phyloP scores from a whole-genome alignment of 2,113 vertebrate species.

The Thymallus thymallus region DNA sequence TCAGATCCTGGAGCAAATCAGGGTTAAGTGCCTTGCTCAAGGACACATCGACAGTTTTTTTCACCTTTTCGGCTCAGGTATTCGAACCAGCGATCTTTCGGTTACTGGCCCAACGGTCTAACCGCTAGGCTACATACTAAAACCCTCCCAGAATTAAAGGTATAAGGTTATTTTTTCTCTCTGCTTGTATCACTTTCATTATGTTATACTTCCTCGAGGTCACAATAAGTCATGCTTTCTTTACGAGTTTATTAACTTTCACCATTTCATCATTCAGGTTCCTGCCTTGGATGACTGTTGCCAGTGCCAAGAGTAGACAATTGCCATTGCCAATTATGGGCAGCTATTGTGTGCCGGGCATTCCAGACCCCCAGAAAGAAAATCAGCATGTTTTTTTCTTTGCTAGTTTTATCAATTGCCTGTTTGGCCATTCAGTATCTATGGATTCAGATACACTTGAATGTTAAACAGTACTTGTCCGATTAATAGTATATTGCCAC shows the following conservation, averaged over 20 bases:
- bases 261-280: slow-evolving; percentile 12
- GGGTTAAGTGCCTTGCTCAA: too few species aligned
- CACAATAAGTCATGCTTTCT: neutral
- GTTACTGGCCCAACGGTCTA: too few species aligned
- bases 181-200: neutral
- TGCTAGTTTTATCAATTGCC: neutral
- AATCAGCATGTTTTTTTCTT: neutral
- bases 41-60: too few species aligned
- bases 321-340: slow-evolving; percentile 33
- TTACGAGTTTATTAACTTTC: neutral
- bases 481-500: neutral
- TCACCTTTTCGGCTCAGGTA: too few species aligned
- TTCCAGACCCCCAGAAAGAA: neutral
- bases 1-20: too few species aligned
- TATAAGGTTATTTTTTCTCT: neutral
- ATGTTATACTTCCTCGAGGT: neutral
- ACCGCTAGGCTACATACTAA: too few species aligned
- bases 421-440: neutral
- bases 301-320: slow-evolving; percentile 9
- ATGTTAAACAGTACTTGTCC: neutral
- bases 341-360: neutral
- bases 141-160: too few species aligned
- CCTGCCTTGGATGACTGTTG: slow-evolving; percentile 18
- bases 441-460: neutral
- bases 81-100: too few species aligned